A percentile compares a stretch with the other conserved stretches of the same genome.
These are phyloP conservation scores for Pristiophorus japonicus DNA, from an alignment of 2,113 vertebrate species.

Conservation along the genomic window DNA sequence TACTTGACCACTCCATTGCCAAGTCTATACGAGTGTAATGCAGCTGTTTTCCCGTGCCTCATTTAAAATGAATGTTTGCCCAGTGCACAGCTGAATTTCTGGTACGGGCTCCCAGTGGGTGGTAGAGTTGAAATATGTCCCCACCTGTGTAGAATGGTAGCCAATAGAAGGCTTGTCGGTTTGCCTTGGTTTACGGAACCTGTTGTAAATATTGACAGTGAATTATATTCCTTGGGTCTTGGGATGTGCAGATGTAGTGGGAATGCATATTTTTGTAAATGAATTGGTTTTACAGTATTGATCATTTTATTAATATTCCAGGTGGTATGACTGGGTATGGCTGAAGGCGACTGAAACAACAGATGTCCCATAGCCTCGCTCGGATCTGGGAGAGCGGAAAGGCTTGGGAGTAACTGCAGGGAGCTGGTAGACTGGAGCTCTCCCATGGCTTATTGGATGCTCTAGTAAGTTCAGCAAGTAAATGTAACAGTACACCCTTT, in stretches of 20 bases:
- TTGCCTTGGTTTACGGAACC: background rate
- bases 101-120: background rate
- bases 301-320: conserved; percentile 8
- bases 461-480: background rate
- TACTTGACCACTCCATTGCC: background rate
- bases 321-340: conserved; percentile 12
- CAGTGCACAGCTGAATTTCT: background rate
- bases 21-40: background rate
- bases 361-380: background rate
- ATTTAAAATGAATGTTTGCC: background rate
- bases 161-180: background rate
- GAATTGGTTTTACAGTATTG: background rate
- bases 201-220: background rate
- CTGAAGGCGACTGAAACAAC: background rate
- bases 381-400: background rate
- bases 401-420: background rate
- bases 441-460: background rate
- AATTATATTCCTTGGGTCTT: background rate
- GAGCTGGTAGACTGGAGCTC: background rate
- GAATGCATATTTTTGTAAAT: background rate
- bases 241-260: background rate
- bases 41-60: background rate
- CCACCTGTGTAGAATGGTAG: background rate
- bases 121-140: background rate
- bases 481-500: background rate